phyloP scores from a whole-genome alignment of 2,113 vertebrate genomes.

The Oryzias curvinotus region DNA sequence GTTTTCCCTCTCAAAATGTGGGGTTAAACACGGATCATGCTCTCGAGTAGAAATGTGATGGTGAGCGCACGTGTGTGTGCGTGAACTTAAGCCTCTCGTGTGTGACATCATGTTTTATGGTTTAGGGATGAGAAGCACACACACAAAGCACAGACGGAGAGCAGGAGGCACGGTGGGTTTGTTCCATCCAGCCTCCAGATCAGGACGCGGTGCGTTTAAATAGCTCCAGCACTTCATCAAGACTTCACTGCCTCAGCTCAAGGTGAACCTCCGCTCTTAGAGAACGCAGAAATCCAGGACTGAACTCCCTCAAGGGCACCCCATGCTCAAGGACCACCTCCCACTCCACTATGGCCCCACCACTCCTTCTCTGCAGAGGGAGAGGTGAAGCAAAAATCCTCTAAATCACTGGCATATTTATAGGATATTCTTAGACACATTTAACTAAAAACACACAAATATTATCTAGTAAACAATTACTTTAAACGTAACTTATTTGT shows the following conservation, averaged over 20 bases:
- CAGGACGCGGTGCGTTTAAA: constrained; percentile 57
- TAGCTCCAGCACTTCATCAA: constrained; percentile 51
- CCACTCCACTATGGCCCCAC: too few species aligned
- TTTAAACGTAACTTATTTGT: too few species aligned
- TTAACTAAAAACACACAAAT: too few species aligned
- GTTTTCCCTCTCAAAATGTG: not conserved
- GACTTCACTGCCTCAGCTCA: constrained; percentile 45
- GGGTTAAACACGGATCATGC: constrained; percentile 10
- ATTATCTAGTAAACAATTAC: too few species aligned
- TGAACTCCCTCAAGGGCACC: constrained; percentile 16
- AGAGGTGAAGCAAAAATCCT: not conserved
- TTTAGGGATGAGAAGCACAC: not conserved
- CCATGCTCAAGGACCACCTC: not conserved
- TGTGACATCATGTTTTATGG: constrained; percentile 22
- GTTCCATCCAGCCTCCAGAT: constrained; percentile 45
- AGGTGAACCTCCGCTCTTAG: constrained; percentile 37
- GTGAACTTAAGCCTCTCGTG: constrained; percentile 27
- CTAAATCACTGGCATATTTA: not conserved
- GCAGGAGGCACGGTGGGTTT: constrained; percentile 1
- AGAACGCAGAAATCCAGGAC: constrained; percentile 1
- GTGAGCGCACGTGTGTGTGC: not conserved
- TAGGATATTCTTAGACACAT: not conserved
- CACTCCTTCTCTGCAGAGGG: too few species aligned
- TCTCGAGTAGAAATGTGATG: constrained; percentile 7
- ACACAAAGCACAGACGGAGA: constrained; percentile 1